A percentile compares a stretch with the other conserved stretches of the same genome.
phyloP scores from a whole-genome alignment of 2,797 vertebrate genomes.

The Onychomys arenicola region DNA sequence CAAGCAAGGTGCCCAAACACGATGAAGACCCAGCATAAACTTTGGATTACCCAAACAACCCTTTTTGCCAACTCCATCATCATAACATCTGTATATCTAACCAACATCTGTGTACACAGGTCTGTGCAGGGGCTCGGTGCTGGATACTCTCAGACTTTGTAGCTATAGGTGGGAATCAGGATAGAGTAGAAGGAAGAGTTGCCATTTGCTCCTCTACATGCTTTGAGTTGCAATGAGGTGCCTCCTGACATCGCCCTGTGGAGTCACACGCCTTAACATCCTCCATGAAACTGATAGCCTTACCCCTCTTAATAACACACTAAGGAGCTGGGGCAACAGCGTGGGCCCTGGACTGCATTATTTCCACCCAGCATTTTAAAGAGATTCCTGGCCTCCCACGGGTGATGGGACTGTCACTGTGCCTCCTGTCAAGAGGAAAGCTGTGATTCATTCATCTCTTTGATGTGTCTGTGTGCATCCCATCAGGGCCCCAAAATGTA shows the following conservation, averaged over 20 bases:
- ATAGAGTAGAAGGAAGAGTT: not conserved
- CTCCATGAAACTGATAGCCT: not conserved
- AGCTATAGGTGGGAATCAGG: not conserved
- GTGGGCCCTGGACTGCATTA: not conserved
- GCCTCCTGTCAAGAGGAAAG: not conserved
- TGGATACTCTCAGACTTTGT: not conserved
- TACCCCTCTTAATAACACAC: not conserved
- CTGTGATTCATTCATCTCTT: not conserved
- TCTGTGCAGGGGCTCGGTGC: not conserved
- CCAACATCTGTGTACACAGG: not conserved
- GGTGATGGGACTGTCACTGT: not conserved
- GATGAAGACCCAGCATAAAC: constrained; percentile 53
- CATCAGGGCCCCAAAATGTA: not conserved
- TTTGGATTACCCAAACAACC: constrained; percentile 53
- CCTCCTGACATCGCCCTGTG: not conserved
- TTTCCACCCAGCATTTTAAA: not conserved
- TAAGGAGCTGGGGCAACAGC: not conserved
- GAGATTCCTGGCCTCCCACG: constrained; percentile 13
- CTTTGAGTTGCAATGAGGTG: not conserved
- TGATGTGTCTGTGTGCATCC: not conserved
- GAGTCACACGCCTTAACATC: not conserved
- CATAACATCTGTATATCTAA: not conserved
- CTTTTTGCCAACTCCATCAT: not conserved
- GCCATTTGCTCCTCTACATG: not conserved
- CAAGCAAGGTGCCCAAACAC: not conserved